Evolutionary conservation across 1,140 invertebrate species (phyloP).

Genomic region (Drosophila pseudoobscura): DNA sequence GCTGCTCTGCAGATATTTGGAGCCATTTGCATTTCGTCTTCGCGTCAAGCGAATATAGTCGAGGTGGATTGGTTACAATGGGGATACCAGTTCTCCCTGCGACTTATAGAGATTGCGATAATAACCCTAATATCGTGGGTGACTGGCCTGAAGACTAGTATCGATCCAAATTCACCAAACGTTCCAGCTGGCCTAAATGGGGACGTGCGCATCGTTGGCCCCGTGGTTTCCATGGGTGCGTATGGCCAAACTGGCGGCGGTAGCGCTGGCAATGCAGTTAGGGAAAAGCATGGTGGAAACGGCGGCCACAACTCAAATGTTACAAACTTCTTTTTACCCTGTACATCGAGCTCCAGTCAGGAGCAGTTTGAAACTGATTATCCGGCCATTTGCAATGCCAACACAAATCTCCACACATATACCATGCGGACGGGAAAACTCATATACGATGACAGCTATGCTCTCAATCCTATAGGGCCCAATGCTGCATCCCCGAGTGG

Average conservation of each 20-base stretch:
- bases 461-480: constrained; percentile 61
- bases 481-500: constrained; percentile 11
- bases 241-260: constrained; percentile 13
- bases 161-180: constrained; percentile 49
- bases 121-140: constrained; percentile 93
- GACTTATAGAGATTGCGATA: constrained; percentile 92
- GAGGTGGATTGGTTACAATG: constrained; percentile 92
- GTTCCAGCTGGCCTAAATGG: constrained; percentile 33
- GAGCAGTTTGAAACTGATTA: constrained; percentile 91
- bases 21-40: constrained; percentile 84
- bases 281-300: constrained; percentile 85
- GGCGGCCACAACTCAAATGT: constrained; percentile 84
- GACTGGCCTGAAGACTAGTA: constrained; percentile 87
- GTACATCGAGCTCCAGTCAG: constrained; percentile 89
- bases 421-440: constrained; percentile 90
- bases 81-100: constrained; percentile 93
- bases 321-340: constrained; percentile 89
- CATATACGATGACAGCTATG: constrained; percentile 87
- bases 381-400: constrained; percentile 92
- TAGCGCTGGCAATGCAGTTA: constrained; percentile 30
- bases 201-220: constrained; percentile 39
- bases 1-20: constrained; percentile 92
- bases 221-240: constrained; percentile 17
- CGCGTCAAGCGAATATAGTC: constrained; percentile 62
- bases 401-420: constrained; percentile 92